phyloP scores from a whole-genome alignment of 2,888 invertebrate species.

The Tortrix viridana region DNA sequence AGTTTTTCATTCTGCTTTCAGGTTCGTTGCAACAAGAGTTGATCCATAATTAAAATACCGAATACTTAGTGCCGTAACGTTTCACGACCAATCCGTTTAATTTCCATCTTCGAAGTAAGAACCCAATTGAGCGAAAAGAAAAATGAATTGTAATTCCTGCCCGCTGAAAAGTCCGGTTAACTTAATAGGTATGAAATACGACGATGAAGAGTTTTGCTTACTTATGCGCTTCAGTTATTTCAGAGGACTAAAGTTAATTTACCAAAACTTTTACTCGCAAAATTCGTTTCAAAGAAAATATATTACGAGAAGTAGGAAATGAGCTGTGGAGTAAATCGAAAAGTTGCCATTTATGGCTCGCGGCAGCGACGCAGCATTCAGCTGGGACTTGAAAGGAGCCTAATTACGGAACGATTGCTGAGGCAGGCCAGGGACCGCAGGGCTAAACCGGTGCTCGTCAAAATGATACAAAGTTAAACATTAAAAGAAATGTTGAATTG shows the following conservation, averaged over 20 bases:
- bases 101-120: slow-evolving; percentile 2
- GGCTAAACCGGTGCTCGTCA: background rate
- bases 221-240: slow-evolving; percentile 32
- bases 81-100: slow-evolving; percentile 5
- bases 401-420: slow-evolving; percentile 22
- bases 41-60: background rate
- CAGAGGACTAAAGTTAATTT: slow-evolving; percentile 24
- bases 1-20: slow-evolving; percentile 8
- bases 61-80: background rate
- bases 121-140: slow-evolving; percentile 13
- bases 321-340: slow-evolving; percentile 22
- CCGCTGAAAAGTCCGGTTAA: slow-evolving; percentile 12
- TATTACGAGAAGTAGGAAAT: slow-evolving; percentile 21
- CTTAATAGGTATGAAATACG: slow-evolving; percentile 24
- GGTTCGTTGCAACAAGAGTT: background rate
- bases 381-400: slow-evolving; percentile 17
- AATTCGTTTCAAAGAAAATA: slow-evolving; percentile 16
- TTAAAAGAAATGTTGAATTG: slow-evolving; percentile 2
- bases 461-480: slow-evolving; percentile 8
- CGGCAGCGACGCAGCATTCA: background rate
- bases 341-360: slow-evolving; percentile 21
- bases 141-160: slow-evolving; percentile 16
- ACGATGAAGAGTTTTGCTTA: slow-evolving; percentile 26
- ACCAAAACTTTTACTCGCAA: slow-evolving; percentile 15
- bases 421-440: slow-evolving; percentile 2